Evolutionary conservation across 2,888 invertebrate genomes (phyloP).

Genomic region (Athrips mouffetella): DNA sequence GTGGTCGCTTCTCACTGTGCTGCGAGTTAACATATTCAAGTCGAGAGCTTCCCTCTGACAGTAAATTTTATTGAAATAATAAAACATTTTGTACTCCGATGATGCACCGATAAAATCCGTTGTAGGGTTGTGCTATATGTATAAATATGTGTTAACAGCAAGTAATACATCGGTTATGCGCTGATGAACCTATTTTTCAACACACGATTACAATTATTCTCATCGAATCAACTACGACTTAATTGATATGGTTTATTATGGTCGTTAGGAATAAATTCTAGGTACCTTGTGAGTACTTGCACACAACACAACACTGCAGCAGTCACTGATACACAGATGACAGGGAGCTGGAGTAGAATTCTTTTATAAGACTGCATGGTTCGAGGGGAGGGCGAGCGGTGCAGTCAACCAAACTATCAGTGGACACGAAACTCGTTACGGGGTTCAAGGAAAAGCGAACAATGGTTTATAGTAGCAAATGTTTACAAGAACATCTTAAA

Average conservation of each 20-base stretch:
- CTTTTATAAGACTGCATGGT: slow-evolving; percentile 70
- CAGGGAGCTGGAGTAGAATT: slow-evolving; percentile 52
- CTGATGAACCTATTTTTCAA: background rate
- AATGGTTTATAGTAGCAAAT: slow-evolving; percentile 10
- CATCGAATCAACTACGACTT: background rate
- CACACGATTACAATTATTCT: background rate
- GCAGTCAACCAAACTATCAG: slow-evolving; percentile 24
- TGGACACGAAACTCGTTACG: slow-evolving; percentile 29
- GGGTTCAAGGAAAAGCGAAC: slow-evolving; percentile 21
- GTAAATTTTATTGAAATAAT: background rate
- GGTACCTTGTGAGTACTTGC: slow-evolving; percentile 57
- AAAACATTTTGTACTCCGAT: background rate
- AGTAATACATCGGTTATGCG: background rate
- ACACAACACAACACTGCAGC: slow-evolving; percentile 73
- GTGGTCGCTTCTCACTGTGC: background rate
- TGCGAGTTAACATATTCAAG: slow-evolving; percentile 6
- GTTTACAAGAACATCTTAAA: background rate
- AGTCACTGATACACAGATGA: slow-evolving; percentile 67
- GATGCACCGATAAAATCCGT: background rate
- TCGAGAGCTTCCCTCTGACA: slow-evolving; percentile 6
- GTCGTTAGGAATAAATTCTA: slow-evolving; percentile 9
- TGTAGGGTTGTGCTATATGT: background rate
- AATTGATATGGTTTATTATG: background rate
- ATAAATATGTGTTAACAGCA: background rate
- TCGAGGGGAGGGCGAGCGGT: slow-evolving; percentile 52